Conservation (phyloP, 2,888 invertebrate species). For the Ichneumon xanthorius region DNA sequence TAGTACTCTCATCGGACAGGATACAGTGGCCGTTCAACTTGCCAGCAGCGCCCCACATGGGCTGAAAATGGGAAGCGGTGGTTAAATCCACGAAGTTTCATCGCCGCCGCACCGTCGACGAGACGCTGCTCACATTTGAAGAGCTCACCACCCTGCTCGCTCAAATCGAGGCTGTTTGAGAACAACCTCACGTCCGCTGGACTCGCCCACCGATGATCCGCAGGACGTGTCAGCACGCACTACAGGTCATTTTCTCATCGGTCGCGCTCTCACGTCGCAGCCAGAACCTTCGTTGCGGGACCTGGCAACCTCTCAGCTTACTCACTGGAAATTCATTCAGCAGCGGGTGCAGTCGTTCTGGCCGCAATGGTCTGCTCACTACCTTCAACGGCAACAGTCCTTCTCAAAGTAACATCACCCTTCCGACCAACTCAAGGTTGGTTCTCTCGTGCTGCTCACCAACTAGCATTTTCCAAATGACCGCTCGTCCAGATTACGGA, state of each 20-base stretch:
- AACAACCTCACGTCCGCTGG: no score
- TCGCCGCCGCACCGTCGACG: conserved; percentile 37
- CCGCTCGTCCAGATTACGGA: conserved; percentile 9
- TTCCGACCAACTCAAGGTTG: conserved; percentile 1
- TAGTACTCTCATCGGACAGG: conserved; percentile 46
- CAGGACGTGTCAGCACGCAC: no score
- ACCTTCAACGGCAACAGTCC: conserved; percentile 24
- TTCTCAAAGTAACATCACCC: conserved; percentile 46
- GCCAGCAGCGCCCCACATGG: conserved; percentile 72
- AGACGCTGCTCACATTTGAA: conserved; percentile 69
- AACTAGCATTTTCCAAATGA: conserved; percentile 55
- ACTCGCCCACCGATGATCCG: no score
- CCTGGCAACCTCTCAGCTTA: no score
- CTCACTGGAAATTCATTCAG: background rate
- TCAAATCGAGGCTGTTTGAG: no score
- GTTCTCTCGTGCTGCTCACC: conserved; percentile 49
- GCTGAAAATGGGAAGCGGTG: conserved; percentile 67
- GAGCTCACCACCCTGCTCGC: conserved; percentile 51
- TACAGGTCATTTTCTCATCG: no score
- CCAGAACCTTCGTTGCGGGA: no score
- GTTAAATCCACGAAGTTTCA: conserved; percentile 72
- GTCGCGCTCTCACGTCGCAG: no score
- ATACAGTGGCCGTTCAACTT: conserved; percentile 74
- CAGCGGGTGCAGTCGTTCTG: conserved; percentile 28
- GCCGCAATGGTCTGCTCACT: conserved; percentile 24